Base-by-base conservation (phyloP, 2,797 vertebrate species). In the Muraenolepis orangiensis region DNA sequence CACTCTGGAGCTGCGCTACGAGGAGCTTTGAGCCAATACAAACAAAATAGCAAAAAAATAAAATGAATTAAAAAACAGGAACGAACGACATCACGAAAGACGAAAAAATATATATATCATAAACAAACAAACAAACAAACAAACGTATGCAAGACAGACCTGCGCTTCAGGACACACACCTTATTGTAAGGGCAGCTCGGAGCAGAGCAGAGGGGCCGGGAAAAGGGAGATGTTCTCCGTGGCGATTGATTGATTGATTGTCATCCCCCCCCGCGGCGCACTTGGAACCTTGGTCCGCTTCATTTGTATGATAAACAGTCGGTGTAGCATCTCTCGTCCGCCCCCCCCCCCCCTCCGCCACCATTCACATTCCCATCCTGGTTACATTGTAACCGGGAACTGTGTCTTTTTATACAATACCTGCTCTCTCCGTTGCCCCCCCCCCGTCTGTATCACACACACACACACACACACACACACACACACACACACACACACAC, bases 251-350 rank as follows among this genome's bases (percentile, higher is more conserved):
- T 84, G 81, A n/a, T n/a, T n/a, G n/a, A n/a, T n/a, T n/a, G n/a
- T n/a, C n/a, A n/a, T 81, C 75, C 78, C 82, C 82, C 85, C 74
- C 74, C 72, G 66, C 76, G 20, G 51, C 80, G 75, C 75, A 80
- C 81, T 77, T 72, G 72, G 82, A 84, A n/a, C n/a, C 77, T 74
- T 36, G 13, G 78, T 75, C 84, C 75, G 83, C 83, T 88, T 86
- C 84, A 88, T 89, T 87, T 87, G 84, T 86, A 86, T 87, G 87
- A 88, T 86, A 87, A 90, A 88, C 84, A 89, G 84, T 81, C 79
- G 66, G 70, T 70, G 77, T 75, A n/a, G 36, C 32, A 7, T 34
- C 32, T 34, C 32, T 7, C 32, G 32, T 34, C 32, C 32, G 32
- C 32, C 3, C 32, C 32, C 3, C 32, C 32, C 3, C 7, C 7